These are phyloP conservation scores for Drosophila quinaria DNA, from an alignment of 2,888 invertebrate genomes.

Conservation along the genomic window DNA sequence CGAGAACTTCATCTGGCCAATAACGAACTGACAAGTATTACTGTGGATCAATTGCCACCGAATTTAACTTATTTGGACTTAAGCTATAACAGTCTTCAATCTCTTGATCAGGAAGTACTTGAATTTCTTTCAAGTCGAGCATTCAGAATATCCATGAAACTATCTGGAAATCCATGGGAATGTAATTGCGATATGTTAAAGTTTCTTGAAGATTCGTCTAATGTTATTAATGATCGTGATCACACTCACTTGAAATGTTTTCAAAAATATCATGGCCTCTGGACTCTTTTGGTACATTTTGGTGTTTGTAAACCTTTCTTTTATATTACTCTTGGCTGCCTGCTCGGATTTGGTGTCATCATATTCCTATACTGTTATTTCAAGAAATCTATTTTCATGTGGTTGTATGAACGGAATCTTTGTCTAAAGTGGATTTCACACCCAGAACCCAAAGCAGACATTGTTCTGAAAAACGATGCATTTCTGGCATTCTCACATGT, in stretches of 20 bases:
- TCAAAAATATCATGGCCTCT: neutral
- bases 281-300: fast-evolving
- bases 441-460: constrained; percentile 19
- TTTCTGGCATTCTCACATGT: constrained; percentile 41
- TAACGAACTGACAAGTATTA: neutral
- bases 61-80: constrained; percentile 3
- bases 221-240: constrained; percentile 3
- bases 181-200: constrained; percentile 24
- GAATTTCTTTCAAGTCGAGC: neutral
- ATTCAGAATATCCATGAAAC: neutral
- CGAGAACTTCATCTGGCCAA: neutral
- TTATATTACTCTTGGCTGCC: neutral
- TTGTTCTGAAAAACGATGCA: constrained; percentile 17
- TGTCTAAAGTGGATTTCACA: constrained; percentile 23
- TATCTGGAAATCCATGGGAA: constrained; percentile 34
- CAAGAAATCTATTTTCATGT: constrained; percentile 24
- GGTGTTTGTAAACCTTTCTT: neutral
- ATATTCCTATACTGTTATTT: constrained; percentile 9
- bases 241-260: neutral
- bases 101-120: neutral
- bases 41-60: neutral
- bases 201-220: neutral
- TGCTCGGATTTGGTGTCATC: neutral
- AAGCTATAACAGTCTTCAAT: neutral
- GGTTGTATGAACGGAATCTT: constrained; percentile 37